Conservation (phyloP, 2,888 invertebrate species). For the Stenurella melanura region DNA sequence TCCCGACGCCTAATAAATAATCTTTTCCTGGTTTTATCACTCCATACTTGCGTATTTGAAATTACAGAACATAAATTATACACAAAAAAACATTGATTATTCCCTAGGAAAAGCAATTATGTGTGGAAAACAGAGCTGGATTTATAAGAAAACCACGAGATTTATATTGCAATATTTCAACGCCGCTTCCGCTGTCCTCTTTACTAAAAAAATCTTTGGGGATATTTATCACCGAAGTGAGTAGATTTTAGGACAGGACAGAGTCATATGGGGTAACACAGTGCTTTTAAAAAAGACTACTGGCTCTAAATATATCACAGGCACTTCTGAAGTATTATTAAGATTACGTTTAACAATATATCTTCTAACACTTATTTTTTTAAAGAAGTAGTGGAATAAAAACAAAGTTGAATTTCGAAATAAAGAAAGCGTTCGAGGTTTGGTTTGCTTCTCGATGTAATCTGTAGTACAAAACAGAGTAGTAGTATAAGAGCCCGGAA, state of each 20-base stretch:
- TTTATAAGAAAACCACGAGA: constrained; percentile 1
- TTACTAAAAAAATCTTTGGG: background rate
- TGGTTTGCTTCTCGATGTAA: too few species aligned
- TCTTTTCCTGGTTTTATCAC: background rate
- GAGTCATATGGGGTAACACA: constrained; percentile 7
- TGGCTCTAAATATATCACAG: background rate
- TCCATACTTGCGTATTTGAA: background rate
- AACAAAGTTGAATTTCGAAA: too few species aligned
- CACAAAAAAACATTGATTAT: background rate
- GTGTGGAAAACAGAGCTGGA: background rate
- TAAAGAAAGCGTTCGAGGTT: too few species aligned
- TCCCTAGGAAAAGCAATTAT: background rate
- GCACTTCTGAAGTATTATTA: background rate
- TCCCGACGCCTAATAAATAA: background rate
- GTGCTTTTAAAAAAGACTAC: background rate
- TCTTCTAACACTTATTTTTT: too few species aligned
- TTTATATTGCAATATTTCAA: background rate
- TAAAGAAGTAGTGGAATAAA: too few species aligned
- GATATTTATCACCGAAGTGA: constrained; percentile 1
- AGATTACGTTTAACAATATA: too few species aligned
- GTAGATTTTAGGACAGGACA: background rate
- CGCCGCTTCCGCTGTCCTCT: background rate
- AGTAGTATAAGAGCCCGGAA: too few species aligned
- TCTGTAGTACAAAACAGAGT: too few species aligned
- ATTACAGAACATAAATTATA: background rate